phyloP scores from a whole-genome alignment of 2,113 vertebrate species.

The Ailurus styani region DNA sequence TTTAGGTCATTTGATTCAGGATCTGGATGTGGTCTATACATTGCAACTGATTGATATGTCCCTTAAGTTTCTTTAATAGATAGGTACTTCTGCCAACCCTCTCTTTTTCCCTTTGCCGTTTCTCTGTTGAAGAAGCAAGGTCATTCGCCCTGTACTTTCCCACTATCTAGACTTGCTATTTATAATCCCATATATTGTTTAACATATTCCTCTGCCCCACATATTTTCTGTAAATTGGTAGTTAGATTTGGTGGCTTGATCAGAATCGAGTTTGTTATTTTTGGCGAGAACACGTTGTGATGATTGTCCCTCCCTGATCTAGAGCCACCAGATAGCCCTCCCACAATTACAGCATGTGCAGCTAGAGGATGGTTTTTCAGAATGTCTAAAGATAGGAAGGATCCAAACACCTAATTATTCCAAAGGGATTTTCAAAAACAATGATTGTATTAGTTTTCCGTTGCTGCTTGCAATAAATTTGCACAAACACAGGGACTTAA shows the following conservation, averaged over 20 bases:
- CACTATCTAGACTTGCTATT: not conserved
- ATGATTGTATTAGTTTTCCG: not conserved
- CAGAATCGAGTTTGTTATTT: slow-evolving; percentile 22
- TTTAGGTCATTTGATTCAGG: not conserved
- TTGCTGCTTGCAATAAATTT: slow-evolving; percentile 15
- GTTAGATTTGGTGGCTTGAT: slow-evolving; percentile 34
- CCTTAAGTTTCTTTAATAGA: not conserved
- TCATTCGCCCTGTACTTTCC: not conserved
- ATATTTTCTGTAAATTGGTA: slow-evolving; percentile 32
- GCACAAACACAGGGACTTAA: not conserved
- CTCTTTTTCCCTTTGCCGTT: not conserved
- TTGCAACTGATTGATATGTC: not conserved
- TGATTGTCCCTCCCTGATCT: slow-evolving; percentile 20
- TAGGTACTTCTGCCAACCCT: not conserved
- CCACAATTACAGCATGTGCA: not conserved
- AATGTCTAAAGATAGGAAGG: slow-evolving; percentile 33
- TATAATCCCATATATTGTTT: not conserved
- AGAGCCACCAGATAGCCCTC: not conserved
- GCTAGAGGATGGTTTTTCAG: slow-evolving; percentile 8
- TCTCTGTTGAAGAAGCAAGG: not conserved
- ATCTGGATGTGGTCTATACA: not conserved
- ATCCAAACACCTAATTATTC: slow-evolving; percentile 37
- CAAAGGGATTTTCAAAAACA: not conserved
- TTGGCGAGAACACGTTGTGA: not conserved
- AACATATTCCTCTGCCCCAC: not conserved